Conservation (phyloP, 2,113 vertebrate genomes). For the Pituophis catenifer region DNA sequence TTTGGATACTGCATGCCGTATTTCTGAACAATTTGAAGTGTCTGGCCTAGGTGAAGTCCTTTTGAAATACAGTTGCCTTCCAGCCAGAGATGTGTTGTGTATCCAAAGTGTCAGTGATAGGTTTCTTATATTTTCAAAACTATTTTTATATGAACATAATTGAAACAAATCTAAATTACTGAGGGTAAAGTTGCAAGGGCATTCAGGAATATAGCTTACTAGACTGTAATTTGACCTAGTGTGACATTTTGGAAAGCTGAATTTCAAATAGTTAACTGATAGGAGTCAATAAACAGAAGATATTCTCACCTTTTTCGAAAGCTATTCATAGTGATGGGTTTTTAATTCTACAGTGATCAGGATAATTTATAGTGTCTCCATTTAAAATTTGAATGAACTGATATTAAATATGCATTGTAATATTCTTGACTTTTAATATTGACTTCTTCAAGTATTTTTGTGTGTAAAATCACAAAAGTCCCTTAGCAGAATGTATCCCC, state of each 20-base stretch:
- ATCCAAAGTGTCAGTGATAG: conserved; percentile 62
- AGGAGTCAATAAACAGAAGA: background rate
- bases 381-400: conserved; percentile 20
- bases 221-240: conserved; percentile 52
- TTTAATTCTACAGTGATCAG: conserved; percentile 1
- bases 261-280: background rate
- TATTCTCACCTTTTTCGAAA: conserved; percentile 5
- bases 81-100: conserved; percentile 70
- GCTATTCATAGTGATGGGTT: background rate
- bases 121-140: conserved; percentile 60
- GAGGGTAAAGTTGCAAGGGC: conserved; percentile 36
- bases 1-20: conserved; percentile 86
- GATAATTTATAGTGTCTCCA: background rate
- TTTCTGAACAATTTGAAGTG: conserved; percentile 82
- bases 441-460: background rate
- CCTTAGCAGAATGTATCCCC: background rate
- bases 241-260: conserved; percentile 15
- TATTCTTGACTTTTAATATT: conserved; percentile 10
- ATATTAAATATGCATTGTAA: conserved; percentile 17
- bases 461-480: background rate
- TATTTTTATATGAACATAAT: conserved; percentile 60
- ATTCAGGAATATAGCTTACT: conserved; percentile 48
- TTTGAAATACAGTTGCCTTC: conserved; percentile 73
- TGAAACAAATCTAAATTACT: conserved; percentile 55
- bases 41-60: conserved; percentile 70